phyloP scores from a whole-genome alignment of 2,888 invertebrate species.

The Acleris laterana region DNA sequence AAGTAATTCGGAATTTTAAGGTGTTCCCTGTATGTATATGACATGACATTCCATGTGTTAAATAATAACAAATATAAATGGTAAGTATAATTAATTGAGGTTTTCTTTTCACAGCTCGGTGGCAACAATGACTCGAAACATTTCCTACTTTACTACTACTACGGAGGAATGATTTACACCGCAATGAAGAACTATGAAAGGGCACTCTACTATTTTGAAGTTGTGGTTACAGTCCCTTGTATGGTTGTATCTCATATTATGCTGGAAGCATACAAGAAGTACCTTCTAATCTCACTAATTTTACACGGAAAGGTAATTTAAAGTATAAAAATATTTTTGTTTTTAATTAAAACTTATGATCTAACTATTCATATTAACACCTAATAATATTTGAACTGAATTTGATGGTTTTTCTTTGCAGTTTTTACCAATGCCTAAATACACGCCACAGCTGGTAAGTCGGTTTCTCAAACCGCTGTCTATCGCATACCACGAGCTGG shows the following conservation, averaged over 20 bases:
- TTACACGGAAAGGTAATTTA: constrained; percentile 92
- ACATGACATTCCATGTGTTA: no score
- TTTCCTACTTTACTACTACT: constrained; percentile 97
- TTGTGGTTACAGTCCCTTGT: constrained; percentile 97
- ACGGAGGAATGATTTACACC: constrained; percentile 98
- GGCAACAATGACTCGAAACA: constrained; percentile 93
- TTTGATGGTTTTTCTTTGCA: constrained; percentile 49
- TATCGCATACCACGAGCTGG: constrained; percentile 94
- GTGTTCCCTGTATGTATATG: no score
- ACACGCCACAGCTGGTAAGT: constrained; percentile 94
- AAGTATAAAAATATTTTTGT: not conserved
- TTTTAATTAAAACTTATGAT: not conserved
- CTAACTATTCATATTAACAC: no score
- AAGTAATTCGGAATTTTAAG: no score
- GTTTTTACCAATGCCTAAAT: constrained; percentile 91
- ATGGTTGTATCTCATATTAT: constrained; percentile 97
- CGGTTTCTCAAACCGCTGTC: constrained; percentile 94
- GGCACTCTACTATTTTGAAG: constrained; percentile 97
- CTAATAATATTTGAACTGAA: not conserved
- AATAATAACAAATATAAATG: no score
- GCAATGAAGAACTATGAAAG: constrained; percentile 96
- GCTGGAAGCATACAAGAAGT: constrained; percentile 99
- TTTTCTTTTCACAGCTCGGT: constrained; percentile 80
- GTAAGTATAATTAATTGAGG: no score
- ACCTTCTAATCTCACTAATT: constrained; percentile 95